Conservation (phyloP, 92 coral and sea anemone genomes). For the Nematostella vectensis region DNA sequence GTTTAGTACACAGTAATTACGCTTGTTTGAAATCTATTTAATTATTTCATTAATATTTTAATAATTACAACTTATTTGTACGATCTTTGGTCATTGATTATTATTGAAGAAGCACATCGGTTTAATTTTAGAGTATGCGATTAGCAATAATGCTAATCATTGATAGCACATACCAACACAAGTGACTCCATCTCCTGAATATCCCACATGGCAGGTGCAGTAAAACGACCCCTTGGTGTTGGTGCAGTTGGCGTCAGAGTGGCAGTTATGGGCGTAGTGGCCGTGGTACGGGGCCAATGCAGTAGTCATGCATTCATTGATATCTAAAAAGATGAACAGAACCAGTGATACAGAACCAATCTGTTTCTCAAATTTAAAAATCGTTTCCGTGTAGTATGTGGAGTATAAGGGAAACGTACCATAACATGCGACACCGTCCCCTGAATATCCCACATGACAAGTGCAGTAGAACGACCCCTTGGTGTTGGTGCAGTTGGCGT, state of each 20-base stretch:
- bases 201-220: slow-evolving; percentile 79
- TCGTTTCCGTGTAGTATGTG: too few relatives aligned
- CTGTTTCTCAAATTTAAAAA: neutral
- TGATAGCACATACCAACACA: slow-evolving; percentile 10
- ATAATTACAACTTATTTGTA: too few relatives aligned
- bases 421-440: slow-evolving; percentile 58
- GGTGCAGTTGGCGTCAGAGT: slow-evolving; percentile 47
- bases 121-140: too few relatives aligned
- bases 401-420: too few relatives aligned
- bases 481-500: slow-evolving; percentile 76
- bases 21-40: too few relatives aligned
- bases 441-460: slow-evolving; percentile 66
- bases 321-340: slow-evolving; percentile 9
- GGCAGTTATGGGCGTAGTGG: slow-evolving; percentile 31
- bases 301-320: slow-evolving; percentile 17
- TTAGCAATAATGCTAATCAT: too few relatives aligned
- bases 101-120: neutral
- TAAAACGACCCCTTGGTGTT: slow-evolving; percentile 79
- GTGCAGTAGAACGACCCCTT: slow-evolving; percentile 57
- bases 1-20: too few relatives aligned
- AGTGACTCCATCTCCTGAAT: slow-evolving; percentile 40
- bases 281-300: slow-evolving; percentile 5
- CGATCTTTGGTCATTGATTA: too few relatives aligned
- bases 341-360: neutral
- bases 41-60: too few relatives aligned